phyloP scores from a whole-genome alignment of 2,888 invertebrate species.

The Leucophenga maculata region DNA sequence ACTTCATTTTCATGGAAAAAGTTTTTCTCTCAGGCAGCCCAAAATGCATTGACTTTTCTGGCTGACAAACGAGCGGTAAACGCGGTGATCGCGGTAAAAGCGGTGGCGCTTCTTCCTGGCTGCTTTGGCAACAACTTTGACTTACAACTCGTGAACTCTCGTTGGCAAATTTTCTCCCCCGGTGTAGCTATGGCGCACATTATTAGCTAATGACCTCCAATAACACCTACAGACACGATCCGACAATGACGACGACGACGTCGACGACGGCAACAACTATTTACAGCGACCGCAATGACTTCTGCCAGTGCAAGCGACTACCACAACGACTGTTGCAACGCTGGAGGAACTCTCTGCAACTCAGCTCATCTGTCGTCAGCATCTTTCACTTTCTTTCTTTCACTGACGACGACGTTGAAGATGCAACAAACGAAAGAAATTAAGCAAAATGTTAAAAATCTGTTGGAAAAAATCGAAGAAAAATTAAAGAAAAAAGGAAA shows the following conservation, averaged over 20 bases:
- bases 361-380: slow-evolving; percentile 19
- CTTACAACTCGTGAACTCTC: slow-evolving; percentile 24
- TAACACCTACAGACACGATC: slow-evolving; percentile 24
- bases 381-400: slow-evolving; percentile 58
- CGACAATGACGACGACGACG: not conserved
- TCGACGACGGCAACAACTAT: slow-evolving; percentile 5
- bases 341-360: too few species aligned
- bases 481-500: not conserved
- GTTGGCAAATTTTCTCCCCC: slow-evolving; percentile 16
- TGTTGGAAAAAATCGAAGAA: slow-evolving; percentile 22
- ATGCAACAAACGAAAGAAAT: not conserved
- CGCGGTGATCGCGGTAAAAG: too few species aligned
- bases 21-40: too few species aligned
- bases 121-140: slow-evolving; percentile 10
- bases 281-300: slow-evolving; percentile 46
- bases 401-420: slow-evolving; percentile 16
- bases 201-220: slow-evolving; percentile 27
- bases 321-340: too few species aligned
- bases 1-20: too few species aligned
- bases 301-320: slow-evolving; percentile 17
- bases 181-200: not conserved
- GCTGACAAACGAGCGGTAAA: too few species aligned
- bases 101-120: slow-evolving; percentile 11
- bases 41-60: too few species aligned
- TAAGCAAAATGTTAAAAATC: slow-evolving; percentile 35